Evolutionary conservation across 2,113 vertebrate genomes (phyloP), one percentile per base, ranked within the genome.

Genomic region (Prunella fulvescens): DNA sequence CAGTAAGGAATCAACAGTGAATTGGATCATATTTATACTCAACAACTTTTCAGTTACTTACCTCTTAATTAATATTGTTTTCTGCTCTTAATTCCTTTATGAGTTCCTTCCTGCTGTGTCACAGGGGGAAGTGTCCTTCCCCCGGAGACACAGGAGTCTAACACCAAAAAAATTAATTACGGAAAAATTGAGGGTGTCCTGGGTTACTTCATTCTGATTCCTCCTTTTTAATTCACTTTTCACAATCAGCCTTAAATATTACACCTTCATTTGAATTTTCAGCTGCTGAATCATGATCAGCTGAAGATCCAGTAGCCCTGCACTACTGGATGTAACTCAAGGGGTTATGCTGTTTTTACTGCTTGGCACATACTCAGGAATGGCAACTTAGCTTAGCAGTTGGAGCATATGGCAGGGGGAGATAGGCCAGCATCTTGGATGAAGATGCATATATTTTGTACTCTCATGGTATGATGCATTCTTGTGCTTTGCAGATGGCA

Each of bases 401-500:
- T 90, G 81, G 81, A 96, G 71, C 91, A 91, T 96, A 91, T 96
- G 96, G 96, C 71, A 94, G 84, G 71, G 79, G 79, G 76, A 96
- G 94, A 96, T 96, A 97, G 96, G 87, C 91, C 89, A 94, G 93
- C 56, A 39, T 95, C 91, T 95, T 96, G 91, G 95, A 96, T 94
- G 89, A 94, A 92, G 93, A 93, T 58, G 85, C 94, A 93, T 92
- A 83, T 90, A 93, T 95, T 97, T 95, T 94, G 96, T 96, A 95
- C 92, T 96, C 93, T 95, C 90, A 83, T 95, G 94, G 82, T 95
- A 93, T 93, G 91, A 93, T 95, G 95, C 95, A 94, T 96, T 96
- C 95, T 95, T 95, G 45, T 95, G 94, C 70, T 91, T 96, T 95
- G 89, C 94, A 95, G 92, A 93, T 95, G 94, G 92, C 79, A 93